A percentile compares a stretch with the other conserved stretches of the same genome.
Evolutionary conservation across 2,888 invertebrate genomes (phyloP).

Genomic region (Pterostichus madidus): DNA sequence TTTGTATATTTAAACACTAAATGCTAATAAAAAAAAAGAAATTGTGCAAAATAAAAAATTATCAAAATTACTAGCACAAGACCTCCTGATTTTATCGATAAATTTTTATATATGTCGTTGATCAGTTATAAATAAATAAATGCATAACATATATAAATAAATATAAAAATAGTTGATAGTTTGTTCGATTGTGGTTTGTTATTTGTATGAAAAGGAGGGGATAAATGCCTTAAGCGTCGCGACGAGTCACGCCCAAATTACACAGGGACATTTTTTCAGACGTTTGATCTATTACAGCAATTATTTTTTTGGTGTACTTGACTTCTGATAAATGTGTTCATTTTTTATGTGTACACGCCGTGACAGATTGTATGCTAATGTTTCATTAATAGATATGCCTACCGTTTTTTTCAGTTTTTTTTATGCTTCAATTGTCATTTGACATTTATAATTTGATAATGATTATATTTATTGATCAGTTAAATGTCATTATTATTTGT

Average conservation of each 20-base stretch:
- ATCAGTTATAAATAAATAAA: too few relatives aligned
- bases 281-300: constrained; percentile 58
- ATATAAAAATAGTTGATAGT: not conserved
- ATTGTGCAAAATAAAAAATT: too few relatives aligned
- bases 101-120: too few relatives aligned
- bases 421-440: constrained; percentile 47
- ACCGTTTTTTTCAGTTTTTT: constrained; percentile 32
- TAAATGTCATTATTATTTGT: not conserved
- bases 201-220: not conserved
- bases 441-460: constrained; percentile 30
- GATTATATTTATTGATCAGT: constrained; percentile 1
- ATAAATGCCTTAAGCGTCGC: not conserved
- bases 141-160: too few relatives aligned
- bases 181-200: constrained; percentile 11
- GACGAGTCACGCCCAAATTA: constrained; percentile 27
- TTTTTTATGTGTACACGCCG: constrained; percentile 40
- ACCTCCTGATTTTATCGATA: too few relatives aligned
- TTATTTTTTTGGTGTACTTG: constrained; percentile 52
- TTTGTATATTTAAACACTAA: too few relatives aligned
- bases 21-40: too few relatives aligned
- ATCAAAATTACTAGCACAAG: too few relatives aligned
- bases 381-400: constrained; percentile 30
- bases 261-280: constrained; percentile 33
- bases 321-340: constrained; percentile 56
- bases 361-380: constrained; percentile 60